phyloP scores from a whole-genome alignment of 1,140 invertebrate genomes.

The Rhynchophorus ferrugineus region DNA sequence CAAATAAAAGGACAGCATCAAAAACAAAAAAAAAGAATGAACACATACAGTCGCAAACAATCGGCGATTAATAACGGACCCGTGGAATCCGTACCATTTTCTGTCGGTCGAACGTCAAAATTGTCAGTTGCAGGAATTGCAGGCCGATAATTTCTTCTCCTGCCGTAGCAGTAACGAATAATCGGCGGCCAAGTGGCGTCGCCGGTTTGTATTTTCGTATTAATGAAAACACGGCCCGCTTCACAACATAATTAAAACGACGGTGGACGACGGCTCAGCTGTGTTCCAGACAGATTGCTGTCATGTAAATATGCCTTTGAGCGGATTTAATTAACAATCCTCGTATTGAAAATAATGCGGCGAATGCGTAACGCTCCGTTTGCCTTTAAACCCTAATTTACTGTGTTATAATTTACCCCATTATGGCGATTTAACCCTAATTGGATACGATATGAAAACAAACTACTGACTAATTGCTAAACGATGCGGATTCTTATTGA shows the following conservation, averaged over 20 bases:
- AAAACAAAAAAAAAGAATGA: too few species aligned
- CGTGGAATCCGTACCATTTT: too few species aligned
- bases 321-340: constrained; percentile 42
- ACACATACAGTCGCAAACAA: too few species aligned
- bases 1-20: too few species aligned
- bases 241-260: constrained; percentile 39
- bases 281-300: constrained; percentile 41
- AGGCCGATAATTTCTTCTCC: too few species aligned
- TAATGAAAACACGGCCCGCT: constrained; percentile 39
- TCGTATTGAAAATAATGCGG: constrained; percentile 41
- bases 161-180: too few species aligned
- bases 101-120: too few species aligned
- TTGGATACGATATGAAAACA: constrained; percentile 10
- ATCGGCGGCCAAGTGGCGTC: constrained; percentile 2
- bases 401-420: constrained; percentile 22
- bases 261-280: constrained; percentile 27
- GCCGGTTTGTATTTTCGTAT: constrained; percentile 29
- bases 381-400: constrained; percentile 30
- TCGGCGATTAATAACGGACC: too few species aligned
- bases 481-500: too few species aligned
- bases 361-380: constrained; percentile 35
- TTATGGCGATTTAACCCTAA: constrained; percentile 15
- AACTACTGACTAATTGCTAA: too few species aligned
- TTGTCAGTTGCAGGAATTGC: too few species aligned
- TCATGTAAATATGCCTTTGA: constrained; percentile 41